Evolutionary conservation across 2,888 invertebrate species (phyloP).

Genomic region (Scaptomyza polygonia): DNA sequence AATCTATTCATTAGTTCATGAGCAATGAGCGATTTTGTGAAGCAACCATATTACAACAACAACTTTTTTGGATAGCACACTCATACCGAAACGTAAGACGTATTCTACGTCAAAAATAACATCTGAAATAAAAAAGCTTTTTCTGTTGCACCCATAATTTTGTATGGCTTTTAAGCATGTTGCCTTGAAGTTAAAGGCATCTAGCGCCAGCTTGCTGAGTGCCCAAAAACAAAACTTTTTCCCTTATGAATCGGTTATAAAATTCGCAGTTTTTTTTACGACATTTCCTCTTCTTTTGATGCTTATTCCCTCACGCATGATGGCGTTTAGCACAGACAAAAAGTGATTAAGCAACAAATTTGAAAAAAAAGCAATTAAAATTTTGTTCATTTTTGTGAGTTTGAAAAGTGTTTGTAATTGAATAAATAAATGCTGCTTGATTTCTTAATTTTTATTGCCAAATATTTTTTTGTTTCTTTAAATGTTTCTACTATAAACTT

Average conservation of each 20-base stretch:
- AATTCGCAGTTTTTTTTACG: slow-evolving; percentile 69
- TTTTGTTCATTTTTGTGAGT: slow-evolving; percentile 72
- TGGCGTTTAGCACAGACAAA: slow-evolving; percentile 59
- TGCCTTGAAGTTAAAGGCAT: slow-evolving; percentile 21
- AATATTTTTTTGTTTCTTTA: too few relatives aligned
- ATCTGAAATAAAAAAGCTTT: too few relatives aligned
- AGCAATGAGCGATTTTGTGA: too few relatives aligned
- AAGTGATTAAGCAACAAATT: slow-evolving; percentile 57
- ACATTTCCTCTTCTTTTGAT: neutral
- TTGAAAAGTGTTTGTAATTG: slow-evolving; percentile 68
- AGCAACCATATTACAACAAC: too few relatives aligned
- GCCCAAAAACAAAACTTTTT: slow-evolving; percentile 62
- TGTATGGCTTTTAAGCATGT: slow-evolving; percentile 75
- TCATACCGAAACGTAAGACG: too few relatives aligned
- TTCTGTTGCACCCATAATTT: slow-evolving; percentile 49
- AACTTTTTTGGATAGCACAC: too few relatives aligned
- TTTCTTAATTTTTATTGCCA: too few relatives aligned
- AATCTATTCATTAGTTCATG: too few relatives aligned
- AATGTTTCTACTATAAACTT: too few relatives aligned
- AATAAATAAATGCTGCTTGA: slow-evolving; percentile 66
- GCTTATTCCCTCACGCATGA: slow-evolving; percentile 46
- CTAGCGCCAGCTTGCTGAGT: slow-evolving; percentile 50
- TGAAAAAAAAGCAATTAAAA: slow-evolving; percentile 32
- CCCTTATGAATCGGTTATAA: slow-evolving; percentile 75
- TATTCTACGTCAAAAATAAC: too few relatives aligned